Conservation (phyloP, 2,888 invertebrate genomes). For the Drosophila villosipedis region DNA sequence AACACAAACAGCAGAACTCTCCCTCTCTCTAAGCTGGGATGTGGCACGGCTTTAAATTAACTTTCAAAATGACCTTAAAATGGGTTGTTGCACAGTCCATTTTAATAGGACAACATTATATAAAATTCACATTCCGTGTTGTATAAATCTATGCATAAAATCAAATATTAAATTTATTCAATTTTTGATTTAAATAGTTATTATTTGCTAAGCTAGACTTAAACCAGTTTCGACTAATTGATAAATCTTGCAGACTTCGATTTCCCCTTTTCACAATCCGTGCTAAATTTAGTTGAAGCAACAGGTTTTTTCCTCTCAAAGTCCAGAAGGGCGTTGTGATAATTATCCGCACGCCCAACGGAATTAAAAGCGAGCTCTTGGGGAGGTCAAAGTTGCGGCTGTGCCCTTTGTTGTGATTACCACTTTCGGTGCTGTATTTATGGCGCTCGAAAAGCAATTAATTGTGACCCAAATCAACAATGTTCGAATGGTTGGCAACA, state of each 20-base stretch:
- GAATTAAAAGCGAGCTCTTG: constrained; percentile 32
- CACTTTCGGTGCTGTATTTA: constrained; percentile 77
- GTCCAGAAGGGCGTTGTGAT: constrained; percentile 14
- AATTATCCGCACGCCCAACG: constrained; percentile 34
- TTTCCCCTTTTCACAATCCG: constrained; percentile 19
- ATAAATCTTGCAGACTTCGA: background rate
- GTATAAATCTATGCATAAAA: background rate
- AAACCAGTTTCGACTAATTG: background rate
- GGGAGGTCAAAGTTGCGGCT: constrained; percentile 46
- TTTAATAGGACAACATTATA: constrained; percentile 14
- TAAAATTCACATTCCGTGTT: background rate
- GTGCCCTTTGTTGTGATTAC: constrained; percentile 78
- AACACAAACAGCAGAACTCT: constrained; percentile 67
- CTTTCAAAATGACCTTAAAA: constrained; percentile 17
- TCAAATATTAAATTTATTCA: background rate
- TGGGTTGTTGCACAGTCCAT: constrained; percentile 6
- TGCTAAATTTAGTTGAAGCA: constrained; percentile 8
- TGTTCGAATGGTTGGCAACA: constrained; percentile 69
- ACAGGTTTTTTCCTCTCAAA: constrained; percentile 33
- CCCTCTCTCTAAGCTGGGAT: background rate
- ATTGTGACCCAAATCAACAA: constrained; percentile 80
- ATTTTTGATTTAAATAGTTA: background rate
- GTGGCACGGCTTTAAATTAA: constrained; percentile 21
- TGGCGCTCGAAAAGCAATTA: constrained; percentile 82
- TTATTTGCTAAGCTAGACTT: background rate